These are phyloP conservation scores for Entomobrya multifasciata DNA, from an alignment of 2,888 invertebrate genomes.

Conservation along the genomic window DNA sequence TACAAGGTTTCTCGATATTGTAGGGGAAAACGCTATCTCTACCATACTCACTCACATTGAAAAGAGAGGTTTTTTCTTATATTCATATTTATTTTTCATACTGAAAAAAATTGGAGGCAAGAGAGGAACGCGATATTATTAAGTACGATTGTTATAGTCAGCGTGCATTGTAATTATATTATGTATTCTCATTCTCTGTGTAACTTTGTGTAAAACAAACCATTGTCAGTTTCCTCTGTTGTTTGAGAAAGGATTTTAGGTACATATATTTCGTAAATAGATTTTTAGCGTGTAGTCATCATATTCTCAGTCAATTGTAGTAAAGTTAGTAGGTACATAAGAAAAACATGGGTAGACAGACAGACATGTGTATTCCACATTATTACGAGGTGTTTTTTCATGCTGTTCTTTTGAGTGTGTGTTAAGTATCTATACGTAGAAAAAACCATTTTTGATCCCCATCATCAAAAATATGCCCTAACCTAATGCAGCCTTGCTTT, in stretches of 20 bases:
- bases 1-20: neutral
- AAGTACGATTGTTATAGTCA: neutral
- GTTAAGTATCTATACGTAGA: neutral
- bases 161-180: neutral
- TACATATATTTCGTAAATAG: neutral
- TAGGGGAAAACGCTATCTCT: constrained; percentile 34
- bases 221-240: constrained; percentile 49
- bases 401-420: neutral
- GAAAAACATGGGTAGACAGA: neutral
- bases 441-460: constrained; percentile 29
- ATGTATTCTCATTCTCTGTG: neutral
- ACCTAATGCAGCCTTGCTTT: no score
- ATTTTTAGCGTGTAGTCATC: neutral
- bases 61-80: no score
- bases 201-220: constrained; percentile 18
- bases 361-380: constrained; percentile 31
- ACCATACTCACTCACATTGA: constrained; percentile 22
- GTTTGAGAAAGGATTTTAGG: neutral
- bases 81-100: neutral
- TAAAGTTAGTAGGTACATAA: constrained; percentile 10
- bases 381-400: neutral
- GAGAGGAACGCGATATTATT: neutral
- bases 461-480: neutral
- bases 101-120: constrained; percentile 55
- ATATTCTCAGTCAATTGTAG: neutral